A percentile compares a stretch with the other conserved stretches of the same genome.
Conservation (phyloP, 2,888 invertebrate genomes). For the Hermaeophaga mercurialis region DNA sequence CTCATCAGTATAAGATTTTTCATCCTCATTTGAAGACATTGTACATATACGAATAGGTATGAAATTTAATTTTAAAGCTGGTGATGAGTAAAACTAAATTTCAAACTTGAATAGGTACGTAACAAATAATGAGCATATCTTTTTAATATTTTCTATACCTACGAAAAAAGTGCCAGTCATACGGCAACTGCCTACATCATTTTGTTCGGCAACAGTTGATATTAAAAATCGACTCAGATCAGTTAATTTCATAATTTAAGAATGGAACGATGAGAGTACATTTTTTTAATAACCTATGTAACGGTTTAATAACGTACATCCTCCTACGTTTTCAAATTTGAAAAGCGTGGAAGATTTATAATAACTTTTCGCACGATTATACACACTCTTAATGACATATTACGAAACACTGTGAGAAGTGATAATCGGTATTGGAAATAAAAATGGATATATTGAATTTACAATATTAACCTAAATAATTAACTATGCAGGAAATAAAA, state of each 20-base stretch:
- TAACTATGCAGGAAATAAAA: too few relatives aligned
- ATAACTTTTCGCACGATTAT: constrained; percentile 1
- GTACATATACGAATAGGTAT: too few relatives aligned
- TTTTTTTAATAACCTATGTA: constrained; percentile 43
- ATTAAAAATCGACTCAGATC: constrained; percentile 40
- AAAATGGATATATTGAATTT: too few relatives aligned
- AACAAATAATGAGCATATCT: background rate
- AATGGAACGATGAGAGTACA: constrained; percentile 41
- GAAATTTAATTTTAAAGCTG: too few relatives aligned
- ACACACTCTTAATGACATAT: background rate
- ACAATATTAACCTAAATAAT: too few relatives aligned
- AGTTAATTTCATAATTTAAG: constrained; percentile 34
- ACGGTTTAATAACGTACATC: constrained; percentile 33
- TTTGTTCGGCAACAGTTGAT: constrained; percentile 31
- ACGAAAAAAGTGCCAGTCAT: constrained; percentile 11
- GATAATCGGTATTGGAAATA: too few relatives aligned
- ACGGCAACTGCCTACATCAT: background rate
- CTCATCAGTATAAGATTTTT: too few relatives aligned
- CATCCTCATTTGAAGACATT: too few relatives aligned
- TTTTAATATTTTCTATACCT: constrained; percentile 3
- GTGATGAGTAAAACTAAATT: background rate
- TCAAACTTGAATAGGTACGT: background rate
- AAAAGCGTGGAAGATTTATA: constrained; percentile 7
- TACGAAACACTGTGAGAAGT: too few relatives aligned
- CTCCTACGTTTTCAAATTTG: constrained; percentile 19